Conservation (phyloP, 2,113 vertebrate species). For the Nerophis lumbriciformis region DNA sequence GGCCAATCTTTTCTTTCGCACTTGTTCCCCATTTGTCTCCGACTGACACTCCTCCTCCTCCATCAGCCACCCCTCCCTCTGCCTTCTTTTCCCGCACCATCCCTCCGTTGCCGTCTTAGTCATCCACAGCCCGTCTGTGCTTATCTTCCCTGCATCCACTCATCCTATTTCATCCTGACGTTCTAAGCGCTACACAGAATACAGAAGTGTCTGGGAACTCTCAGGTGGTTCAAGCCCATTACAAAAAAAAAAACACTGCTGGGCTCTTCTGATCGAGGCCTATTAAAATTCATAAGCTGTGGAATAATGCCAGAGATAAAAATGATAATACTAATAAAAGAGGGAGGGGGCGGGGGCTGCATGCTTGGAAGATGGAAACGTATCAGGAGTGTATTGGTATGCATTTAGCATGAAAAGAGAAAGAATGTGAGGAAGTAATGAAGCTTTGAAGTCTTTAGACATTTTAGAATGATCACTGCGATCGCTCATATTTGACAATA, state of each 20-base stretch:
- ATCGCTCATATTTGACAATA: constrained; percentile 11
- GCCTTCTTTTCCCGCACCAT: constrained; percentile 15
- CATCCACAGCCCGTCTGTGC: constrained; percentile 39
- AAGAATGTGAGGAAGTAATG: constrained; percentile 38
- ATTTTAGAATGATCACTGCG: constrained; percentile 31
- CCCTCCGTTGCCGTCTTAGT: constrained; percentile 28
- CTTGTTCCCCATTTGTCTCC: constrained; percentile 16
- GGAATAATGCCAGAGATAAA: constrained; percentile 65
- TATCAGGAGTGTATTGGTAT: constrained; percentile 41
- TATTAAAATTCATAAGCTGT: constrained; percentile 75
- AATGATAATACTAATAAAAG: constrained; percentile 25
- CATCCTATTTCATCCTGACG: constrained; percentile 48
- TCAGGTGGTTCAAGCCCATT: constrained; percentile 72
- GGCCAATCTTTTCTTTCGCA: constrained; percentile 15
- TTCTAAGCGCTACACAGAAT: constrained; percentile 35
- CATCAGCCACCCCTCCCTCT: constrained; percentile 23
- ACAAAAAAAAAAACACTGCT: constrained; percentile 73
- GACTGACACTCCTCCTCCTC: constrained; percentile 9
- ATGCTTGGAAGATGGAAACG: constrained; percentile 31
- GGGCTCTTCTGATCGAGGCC: constrained; percentile 70
- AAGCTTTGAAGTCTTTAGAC: constrained; percentile 9
- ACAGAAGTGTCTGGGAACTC: constrained; percentile 58
- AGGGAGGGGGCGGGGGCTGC: constrained; percentile 22
- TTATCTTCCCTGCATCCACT: constrained; percentile 54
- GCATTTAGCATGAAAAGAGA: constrained; percentile 46